Evolutionary conservation across 2,113 vertebrate genomes (phyloP).

Genomic region (Chionodraco myersi): DNA sequence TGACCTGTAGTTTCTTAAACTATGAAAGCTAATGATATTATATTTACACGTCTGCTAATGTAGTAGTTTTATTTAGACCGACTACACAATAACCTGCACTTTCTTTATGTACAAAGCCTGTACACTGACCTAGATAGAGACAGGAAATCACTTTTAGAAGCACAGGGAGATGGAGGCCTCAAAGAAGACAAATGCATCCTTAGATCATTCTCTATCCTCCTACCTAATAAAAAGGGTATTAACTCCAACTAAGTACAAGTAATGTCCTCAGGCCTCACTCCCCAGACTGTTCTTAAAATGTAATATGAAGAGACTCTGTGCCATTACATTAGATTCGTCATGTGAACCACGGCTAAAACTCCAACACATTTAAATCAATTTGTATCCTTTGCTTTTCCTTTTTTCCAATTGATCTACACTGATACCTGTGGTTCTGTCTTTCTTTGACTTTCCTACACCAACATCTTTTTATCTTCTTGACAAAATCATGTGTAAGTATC

Average conservation of each 20-base stretch:
- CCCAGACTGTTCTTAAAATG: constrained; percentile 63
- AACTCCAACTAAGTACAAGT: constrained; percentile 57
- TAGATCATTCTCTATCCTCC: constrained; percentile 41
- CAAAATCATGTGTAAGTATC: background rate
- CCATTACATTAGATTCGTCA: constrained; percentile 20
- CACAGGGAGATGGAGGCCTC: constrained; percentile 16
- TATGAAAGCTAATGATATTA: background rate
- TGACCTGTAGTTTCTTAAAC: background rate
- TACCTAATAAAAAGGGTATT: constrained; percentile 79
- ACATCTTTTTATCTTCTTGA: background rate
- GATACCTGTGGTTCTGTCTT: background rate
- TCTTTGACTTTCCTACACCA: background rate
- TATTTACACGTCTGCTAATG: background rate
- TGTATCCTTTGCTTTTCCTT: background rate
- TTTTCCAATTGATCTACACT: background rate
- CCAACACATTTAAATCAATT: constrained; percentile 4
- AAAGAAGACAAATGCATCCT: constrained; percentile 18
- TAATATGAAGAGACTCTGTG: constrained; percentile 67
- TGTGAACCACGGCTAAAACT: constrained; percentile 21
- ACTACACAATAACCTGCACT: background rate
- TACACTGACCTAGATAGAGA: constrained; percentile 39
- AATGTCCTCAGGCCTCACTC: constrained; percentile 51
- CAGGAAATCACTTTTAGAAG: constrained; percentile 62
- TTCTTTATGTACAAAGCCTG: background rate
- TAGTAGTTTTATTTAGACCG: background rate